Evolutionary conservation across 2,888 invertebrate genomes (phyloP).

Genomic region (Drosophila vallismaia): DNA sequence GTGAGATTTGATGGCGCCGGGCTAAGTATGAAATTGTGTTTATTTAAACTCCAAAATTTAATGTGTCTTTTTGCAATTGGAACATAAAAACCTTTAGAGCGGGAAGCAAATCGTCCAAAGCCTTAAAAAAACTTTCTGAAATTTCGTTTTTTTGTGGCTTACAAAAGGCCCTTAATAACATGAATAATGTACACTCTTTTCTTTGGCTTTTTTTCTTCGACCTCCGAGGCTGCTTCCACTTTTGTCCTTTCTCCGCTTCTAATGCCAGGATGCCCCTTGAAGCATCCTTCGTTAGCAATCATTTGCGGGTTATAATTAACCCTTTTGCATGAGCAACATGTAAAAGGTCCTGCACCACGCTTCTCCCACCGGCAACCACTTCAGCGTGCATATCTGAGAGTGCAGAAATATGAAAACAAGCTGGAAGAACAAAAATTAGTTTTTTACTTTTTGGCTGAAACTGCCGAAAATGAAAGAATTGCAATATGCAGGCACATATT

Average conservation of each 20-base stretch:
- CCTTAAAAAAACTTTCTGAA: constrained; percentile 1
- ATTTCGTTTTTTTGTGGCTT: not conserved
- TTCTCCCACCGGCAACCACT: constrained; percentile 22
- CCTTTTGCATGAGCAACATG: constrained; percentile 62
- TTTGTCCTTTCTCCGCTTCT: not conserved
- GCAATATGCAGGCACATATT: constrained; percentile 66
- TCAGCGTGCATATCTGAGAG: constrained; percentile 30
- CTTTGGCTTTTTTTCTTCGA: not conserved
- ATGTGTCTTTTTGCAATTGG: not conserved
- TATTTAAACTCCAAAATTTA: not conserved
- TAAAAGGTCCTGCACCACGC: constrained; percentile 50
- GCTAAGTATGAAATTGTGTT: not conserved
- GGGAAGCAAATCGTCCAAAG: not conserved
- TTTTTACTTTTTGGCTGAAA: constrained; percentile 49
- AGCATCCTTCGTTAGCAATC: constrained; percentile 37
- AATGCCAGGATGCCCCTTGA: constrained; percentile 14
- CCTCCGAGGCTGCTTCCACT: not conserved
- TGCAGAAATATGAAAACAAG: constrained; percentile 43
- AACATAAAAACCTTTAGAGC: not conserved
- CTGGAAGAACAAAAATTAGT: constrained; percentile 62
- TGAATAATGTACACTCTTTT: constrained; percentile 2
- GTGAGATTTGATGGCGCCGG: constrained; percentile 57
- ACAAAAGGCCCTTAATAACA: constrained; percentile 1
- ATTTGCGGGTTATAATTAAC: constrained; percentile 64
- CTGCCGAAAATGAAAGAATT: constrained; percentile 75